These are phyloP conservation scores for Zalophus californianus DNA, from an alignment of 2,797 vertebrate species.

Conservation along the genomic window DNA sequence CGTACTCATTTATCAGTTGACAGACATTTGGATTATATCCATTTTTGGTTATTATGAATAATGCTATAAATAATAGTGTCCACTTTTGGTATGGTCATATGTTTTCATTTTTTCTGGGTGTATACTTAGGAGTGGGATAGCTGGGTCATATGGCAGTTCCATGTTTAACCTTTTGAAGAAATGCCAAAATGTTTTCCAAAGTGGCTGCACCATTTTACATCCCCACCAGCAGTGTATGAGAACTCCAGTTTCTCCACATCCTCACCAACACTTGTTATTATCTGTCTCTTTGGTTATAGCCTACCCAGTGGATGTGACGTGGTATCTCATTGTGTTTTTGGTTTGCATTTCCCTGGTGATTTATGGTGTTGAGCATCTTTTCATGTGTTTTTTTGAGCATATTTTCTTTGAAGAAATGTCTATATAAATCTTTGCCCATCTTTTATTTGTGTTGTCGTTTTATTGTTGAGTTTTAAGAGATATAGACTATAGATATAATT, in stretches of 20 bases:
- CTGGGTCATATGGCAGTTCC: background rate
- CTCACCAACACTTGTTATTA: background rate
- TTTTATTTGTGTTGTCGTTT: background rate
- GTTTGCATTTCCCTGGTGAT: background rate
- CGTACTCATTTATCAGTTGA: background rate
- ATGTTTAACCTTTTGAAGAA: background rate
- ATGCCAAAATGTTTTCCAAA: background rate
- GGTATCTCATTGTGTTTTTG: background rate
- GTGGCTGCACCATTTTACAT: background rate
- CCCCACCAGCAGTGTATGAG: background rate
- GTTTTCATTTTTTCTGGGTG: constrained; percentile 16
- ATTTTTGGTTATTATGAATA: background rate
- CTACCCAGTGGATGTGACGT: background rate
- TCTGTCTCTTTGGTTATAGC: background rate
- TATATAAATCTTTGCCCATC: background rate
- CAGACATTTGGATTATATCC: background rate
- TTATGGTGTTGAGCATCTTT: background rate
- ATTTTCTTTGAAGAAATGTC: background rate
- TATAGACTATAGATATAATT: background rate
- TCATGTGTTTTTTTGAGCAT: background rate
- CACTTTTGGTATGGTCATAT: background rate
- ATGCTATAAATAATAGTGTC: background rate
- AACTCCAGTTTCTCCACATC: background rate
- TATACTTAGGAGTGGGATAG: background rate
- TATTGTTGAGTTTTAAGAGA: background rate